Percentiles rank a stretch among this genome's conserved stretches.
Conservation (phyloP, 2,888 invertebrate species). For the Polyploca ridens region DNA sequence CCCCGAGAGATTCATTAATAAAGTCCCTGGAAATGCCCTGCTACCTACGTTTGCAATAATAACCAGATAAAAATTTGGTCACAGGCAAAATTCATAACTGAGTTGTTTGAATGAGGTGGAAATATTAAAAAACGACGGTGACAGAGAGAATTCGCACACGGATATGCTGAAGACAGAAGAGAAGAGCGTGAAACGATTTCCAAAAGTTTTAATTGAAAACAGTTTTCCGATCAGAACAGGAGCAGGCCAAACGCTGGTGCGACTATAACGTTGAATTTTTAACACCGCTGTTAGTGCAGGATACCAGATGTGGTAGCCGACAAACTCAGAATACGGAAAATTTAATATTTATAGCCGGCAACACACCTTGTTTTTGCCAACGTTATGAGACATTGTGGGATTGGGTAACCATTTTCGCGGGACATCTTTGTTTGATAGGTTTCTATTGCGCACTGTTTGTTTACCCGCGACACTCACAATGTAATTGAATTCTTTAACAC, state of each 20-base stretch:
- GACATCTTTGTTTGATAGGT: constrained; percentile 13
- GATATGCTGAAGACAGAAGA: not conserved
- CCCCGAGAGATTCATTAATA: not conserved
- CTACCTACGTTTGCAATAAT: not conserved
- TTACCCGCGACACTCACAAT: constrained; percentile 17
- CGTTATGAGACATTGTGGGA: constrained; percentile 61
- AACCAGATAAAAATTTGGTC: not conserved
- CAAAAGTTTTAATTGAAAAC: constrained; percentile 19
- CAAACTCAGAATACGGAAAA: constrained; percentile 71
- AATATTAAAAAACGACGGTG: no score
- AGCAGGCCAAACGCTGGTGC: constrained; percentile 57
- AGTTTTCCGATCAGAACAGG: constrained; percentile 52
- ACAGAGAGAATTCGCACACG: no score
- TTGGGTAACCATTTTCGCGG: constrained; percentile 36
- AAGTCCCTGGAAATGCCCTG: not conserved
- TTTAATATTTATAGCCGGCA: constrained; percentile 79
- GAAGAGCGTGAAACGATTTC: constrained; percentile 13
- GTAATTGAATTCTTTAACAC: constrained; percentile 1
- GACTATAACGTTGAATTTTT: constrained; percentile 78
- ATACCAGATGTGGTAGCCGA: constrained; percentile 69
- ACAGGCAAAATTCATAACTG: no score
- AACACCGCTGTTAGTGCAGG: constrained; percentile 69
- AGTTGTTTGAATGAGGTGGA: no score
- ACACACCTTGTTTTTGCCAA: constrained; percentile 67
- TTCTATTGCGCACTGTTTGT: not conserved